Percentiles rank a stretch among this genome's conserved stretches.
Evolutionary conservation across 2,797 vertebrate genomes (phyloP).

Genomic region (Myiotriccus ornatus): DNA sequence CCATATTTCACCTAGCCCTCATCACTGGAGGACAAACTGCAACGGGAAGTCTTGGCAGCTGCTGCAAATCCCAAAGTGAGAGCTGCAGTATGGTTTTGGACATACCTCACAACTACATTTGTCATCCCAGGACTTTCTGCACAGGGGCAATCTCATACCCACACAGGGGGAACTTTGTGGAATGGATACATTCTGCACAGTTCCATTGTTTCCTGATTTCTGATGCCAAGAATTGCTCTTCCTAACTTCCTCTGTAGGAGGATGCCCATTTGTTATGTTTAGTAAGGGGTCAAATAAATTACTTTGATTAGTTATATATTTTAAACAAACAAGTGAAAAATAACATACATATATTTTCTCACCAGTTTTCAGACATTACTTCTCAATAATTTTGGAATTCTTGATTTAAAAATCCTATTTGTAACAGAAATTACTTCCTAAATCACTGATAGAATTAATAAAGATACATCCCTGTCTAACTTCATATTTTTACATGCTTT

Average conservation of each 20-base stretch:
- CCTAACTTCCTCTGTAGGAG: neutral
- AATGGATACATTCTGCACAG: neutral
- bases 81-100: neutral
- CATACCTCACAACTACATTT: neutral
- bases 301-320: neutral
- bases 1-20: neutral
- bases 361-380: neutral
- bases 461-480: constrained; percentile 44
- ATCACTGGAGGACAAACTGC: neutral
- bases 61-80: neutral
- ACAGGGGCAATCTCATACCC: neutral
- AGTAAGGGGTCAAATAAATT: neutral
- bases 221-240: neutral
- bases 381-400: constrained; percentile 42
- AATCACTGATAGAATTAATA: constrained; percentile 57
- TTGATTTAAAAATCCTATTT: constrained; percentile 45
- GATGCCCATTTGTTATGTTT: neutral
- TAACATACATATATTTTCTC: neutral
- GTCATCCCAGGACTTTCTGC: neutral
- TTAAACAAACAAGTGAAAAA: neutral
- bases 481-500: constrained; percentile 41
- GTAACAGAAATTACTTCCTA: constrained; percentile 45
- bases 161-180: neutral
- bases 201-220: neutral
- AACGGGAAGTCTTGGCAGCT: neutral